These are phyloP conservation scores for Enoplosus armatus DNA, from an alignment of 2,797 vertebrate genomes.

Conservation along the genomic window DNA sequence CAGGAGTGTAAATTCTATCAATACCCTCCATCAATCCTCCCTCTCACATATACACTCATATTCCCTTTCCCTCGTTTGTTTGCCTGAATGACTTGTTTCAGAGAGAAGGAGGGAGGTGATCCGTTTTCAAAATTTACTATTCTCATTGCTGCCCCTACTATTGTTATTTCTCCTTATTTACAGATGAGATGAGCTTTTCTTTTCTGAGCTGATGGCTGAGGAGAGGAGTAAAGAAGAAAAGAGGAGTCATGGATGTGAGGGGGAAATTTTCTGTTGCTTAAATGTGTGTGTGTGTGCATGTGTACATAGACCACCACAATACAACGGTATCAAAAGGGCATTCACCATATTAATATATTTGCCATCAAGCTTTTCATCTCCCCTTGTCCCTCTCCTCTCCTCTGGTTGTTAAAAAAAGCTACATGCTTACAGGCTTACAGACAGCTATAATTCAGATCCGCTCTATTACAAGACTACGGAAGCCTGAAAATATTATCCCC, in stretches of 20 bases:
- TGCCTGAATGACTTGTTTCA: slow-evolving; percentile 66
- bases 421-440: slow-evolving; percentile 15
- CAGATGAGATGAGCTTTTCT: slow-evolving; percentile 50
- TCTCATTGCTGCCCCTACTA: slow-evolving; percentile 30
- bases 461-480: slow-evolving; percentile 23
- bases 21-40: slow-evolving; percentile 66
- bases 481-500: slow-evolving; percentile 34
- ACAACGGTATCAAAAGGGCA: slow-evolving; percentile 23
- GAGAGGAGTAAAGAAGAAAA: slow-evolving; percentile 17
- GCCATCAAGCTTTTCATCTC: slow-evolving; percentile 20
- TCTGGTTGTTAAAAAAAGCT: slow-evolving; percentile 9
- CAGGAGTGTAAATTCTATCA: slow-evolving; percentile 76
- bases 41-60: slow-evolving; percentile 49
- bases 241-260: not conserved
- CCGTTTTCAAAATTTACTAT: slow-evolving; percentile 57
- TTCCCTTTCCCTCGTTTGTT: slow-evolving; percentile 54
- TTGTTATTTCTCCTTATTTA: slow-evolving; percentile 59
- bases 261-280: slow-evolving; percentile 2
- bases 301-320: slow-evolving; percentile 41
- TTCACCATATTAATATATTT: slow-evolving; percentile 34
- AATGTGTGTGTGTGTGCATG: slow-evolving; percentile 12
- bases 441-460: slow-evolving; percentile 26
- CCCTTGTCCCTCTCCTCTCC: not conserved
- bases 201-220: slow-evolving; percentile 11
- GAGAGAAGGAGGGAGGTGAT: slow-evolving; percentile 45